phyloP scores from a whole-genome alignment of 2,113 vertebrate genomes.

The Pteronura brasiliensis region DNA sequence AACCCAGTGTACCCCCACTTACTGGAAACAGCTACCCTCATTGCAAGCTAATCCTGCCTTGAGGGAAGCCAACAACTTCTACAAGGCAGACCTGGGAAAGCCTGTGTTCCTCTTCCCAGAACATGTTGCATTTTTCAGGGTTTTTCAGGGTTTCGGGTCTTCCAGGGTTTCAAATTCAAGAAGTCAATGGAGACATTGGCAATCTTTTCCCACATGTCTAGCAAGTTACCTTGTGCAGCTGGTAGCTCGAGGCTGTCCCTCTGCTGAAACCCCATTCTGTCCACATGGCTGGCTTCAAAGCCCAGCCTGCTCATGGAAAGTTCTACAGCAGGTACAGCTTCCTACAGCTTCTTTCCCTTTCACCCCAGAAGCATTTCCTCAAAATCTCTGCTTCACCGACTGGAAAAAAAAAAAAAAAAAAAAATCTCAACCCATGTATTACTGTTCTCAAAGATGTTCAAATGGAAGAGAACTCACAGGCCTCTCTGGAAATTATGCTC shows the following conservation, averaged over 20 bases:
- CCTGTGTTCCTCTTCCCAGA: not conserved
- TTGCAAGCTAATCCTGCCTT: not conserved
- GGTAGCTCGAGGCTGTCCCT: not conserved
- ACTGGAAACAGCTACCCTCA: not conserved
- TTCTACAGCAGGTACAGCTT: not conserved
- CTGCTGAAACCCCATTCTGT: not conserved
- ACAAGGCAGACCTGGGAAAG: not conserved
- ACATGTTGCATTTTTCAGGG: not conserved
- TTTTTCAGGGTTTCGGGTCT: not conserved
- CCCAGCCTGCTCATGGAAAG: not conserved
- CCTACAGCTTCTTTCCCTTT: constrained; percentile 24
- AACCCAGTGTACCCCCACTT: not conserved
- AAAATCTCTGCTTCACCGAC: not conserved
- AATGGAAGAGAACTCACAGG: not conserved
- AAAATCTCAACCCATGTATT: not conserved
- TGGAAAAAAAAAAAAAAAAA: not conserved
- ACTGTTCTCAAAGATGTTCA: not conserved
- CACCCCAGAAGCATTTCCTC: not conserved
- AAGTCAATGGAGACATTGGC: not conserved
- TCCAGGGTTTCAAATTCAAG: not conserved
- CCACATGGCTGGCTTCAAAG: not conserved
- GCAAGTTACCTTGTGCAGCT: not conserved
- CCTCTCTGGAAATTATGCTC: not conserved
- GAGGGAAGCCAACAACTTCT: not conserved
- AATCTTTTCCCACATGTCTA: not conserved